Conservation (phyloP, 1,140 invertebrate species). For the Brachionus rotundiformis region DNA sequence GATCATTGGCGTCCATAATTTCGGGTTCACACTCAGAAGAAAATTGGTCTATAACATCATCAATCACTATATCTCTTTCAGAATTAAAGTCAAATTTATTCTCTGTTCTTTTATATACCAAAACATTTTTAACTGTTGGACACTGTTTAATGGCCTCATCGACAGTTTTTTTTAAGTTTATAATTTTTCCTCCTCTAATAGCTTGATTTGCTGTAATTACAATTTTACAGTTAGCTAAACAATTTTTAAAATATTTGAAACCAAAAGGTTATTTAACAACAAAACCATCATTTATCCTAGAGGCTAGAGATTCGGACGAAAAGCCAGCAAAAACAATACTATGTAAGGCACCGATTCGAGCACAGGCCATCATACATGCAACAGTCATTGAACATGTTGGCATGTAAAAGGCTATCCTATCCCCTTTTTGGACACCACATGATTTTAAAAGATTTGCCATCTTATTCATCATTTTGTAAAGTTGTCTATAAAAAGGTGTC, state of each 20-base stretch:
- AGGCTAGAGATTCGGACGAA: conserved; percentile 67
- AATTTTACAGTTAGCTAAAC: conserved; percentile 53
- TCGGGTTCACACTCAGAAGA: conserved; percentile 59
- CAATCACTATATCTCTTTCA: conserved; percentile 55
- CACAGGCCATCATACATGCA: conserved; percentile 66
- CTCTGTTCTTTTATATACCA: conserved; percentile 62
- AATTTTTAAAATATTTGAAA: not conserved
- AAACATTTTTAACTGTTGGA: conserved; percentile 64
- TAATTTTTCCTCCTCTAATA: conserved; percentile 65
- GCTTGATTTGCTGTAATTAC: conserved; percentile 67
- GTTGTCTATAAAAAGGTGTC: not conserved
- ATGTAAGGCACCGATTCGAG: conserved; percentile 68
- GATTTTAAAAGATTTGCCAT: conserved; percentile 64
- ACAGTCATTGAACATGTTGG: conserved; percentile 66
- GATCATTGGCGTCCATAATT: conserved; percentile 67
- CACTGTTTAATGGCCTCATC: conserved; percentile 65
- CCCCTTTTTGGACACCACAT: conserved; percentile 66
- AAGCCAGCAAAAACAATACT: conserved; percentile 71
- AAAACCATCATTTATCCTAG: conserved; percentile 67
- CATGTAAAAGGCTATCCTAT: conserved; percentile 68
- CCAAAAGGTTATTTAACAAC: not conserved
- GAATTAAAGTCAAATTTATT: conserved; percentile 22
- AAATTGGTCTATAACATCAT: conserved; percentile 53
- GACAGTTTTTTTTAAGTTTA: conserved; percentile 66
- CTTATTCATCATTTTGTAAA: conserved; percentile 53